phyloP scores from a whole-genome alignment of 2,797 vertebrate genomes.

The Phoxinus dragarum region DNA sequence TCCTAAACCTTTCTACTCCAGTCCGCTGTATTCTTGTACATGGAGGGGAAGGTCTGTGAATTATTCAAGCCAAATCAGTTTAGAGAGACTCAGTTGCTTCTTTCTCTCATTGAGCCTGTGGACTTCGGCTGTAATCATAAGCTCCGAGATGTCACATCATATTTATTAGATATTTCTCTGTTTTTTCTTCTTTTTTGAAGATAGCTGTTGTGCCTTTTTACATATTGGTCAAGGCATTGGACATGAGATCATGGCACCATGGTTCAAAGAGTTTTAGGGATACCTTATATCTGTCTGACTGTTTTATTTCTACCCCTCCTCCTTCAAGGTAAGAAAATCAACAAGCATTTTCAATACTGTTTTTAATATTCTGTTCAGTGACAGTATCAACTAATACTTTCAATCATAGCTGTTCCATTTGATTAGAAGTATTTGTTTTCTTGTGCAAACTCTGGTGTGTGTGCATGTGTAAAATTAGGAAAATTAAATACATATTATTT shows the following conservation, averaged over 20 bases:
- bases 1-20: slow-evolving; percentile 67
- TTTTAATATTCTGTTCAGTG: not conserved
- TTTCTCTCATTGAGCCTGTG: slow-evolving; percentile 38
- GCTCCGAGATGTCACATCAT: slow-evolving; percentile 28
- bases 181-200: not conserved
- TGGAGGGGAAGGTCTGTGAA: slow-evolving; percentile 69
- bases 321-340: slow-evolving; percentile 71
- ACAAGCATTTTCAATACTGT: not conserved
- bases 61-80: slow-evolving; percentile 84
- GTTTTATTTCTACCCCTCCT: slow-evolving; percentile 56
- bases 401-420: no score
- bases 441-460: not conserved
- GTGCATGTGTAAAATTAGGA: not conserved
- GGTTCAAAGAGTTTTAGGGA: slow-evolving; percentile 76
- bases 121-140: slow-evolving; percentile 42
- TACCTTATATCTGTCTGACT: slow-evolving; percentile 69
- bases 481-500: not conserved
- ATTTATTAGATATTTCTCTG: slow-evolving; percentile 18
- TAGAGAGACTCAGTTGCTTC: slow-evolving; percentile 61
- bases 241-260: slow-evolving; percentile 82
- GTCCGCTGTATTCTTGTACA: slow-evolving; percentile 54
- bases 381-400: not conserved
- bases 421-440: not conserved
- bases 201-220: slow-evolving; percentile 21
- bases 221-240: slow-evolving; percentile 60